phyloP scores from a whole-genome alignment of 2,888 invertebrate genomes.

The Thera obeliscata region DNA sequence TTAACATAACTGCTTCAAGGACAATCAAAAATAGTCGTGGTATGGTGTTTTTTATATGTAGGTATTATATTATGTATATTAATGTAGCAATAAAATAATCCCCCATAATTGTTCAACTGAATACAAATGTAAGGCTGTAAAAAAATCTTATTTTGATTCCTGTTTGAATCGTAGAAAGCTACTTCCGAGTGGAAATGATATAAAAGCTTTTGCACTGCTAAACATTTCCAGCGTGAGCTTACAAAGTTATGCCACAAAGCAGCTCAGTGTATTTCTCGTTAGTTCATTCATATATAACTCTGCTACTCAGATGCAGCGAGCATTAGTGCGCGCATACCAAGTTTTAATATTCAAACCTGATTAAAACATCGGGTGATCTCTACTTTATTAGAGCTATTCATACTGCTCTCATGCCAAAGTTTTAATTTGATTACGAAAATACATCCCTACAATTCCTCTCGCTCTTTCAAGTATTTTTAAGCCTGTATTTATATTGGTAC shows the following conservation, averaged over 20 bases:
- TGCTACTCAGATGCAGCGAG: background rate
- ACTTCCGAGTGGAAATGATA: background rate
- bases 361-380: background rate
- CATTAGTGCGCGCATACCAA: conserved; percentile 1
- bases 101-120: background rate
- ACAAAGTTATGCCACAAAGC: conserved; percentile 1
- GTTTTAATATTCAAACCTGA: background rate
- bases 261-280: background rate
- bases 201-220: background rate
- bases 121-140: background rate
- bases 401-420: background rate
- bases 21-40: too few relatives aligned
- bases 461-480: too few relatives aligned
- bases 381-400: background rate
- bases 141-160: background rate
- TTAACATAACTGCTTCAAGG: too few relatives aligned
- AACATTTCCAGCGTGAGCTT: background rate
- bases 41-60: too few relatives aligned
- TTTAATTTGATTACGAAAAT: background rate
- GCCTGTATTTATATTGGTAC: too few relatives aligned
- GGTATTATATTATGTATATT: too few relatives aligned
- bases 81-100: too few relatives aligned
- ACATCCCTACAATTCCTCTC: too few relatives aligned
- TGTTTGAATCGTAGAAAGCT: too few relatives aligned
- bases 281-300: background rate